These are phyloP conservation scores for Opisthograptis luteolata DNA, from an alignment of 2,888 invertebrate species.

Conservation along the genomic window DNA sequence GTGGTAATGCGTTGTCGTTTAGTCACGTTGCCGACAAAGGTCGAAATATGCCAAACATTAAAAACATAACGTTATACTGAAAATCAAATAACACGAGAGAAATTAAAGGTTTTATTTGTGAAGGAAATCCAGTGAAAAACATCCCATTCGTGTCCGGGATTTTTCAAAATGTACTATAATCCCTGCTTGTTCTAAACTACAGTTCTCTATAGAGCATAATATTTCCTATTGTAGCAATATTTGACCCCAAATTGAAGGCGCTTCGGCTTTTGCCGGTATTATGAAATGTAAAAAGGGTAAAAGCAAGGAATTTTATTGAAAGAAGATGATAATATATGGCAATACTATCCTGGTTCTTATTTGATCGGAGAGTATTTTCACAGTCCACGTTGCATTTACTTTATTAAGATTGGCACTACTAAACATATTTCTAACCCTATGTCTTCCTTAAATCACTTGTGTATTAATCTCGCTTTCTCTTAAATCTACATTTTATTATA, in stretches of 20 bases:
- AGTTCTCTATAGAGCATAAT: too few relatives aligned
- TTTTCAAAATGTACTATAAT: too few relatives aligned
- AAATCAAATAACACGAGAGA: too few relatives aligned
- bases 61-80: background rate
- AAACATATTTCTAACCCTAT: slow-evolving; percentile 5
- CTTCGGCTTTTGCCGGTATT: slow-evolving; percentile 9
- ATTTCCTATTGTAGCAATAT: background rate
- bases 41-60: background rate
- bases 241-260: background rate
- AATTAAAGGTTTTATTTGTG: too few relatives aligned
- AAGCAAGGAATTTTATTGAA: background rate
- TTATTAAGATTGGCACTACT: slow-evolving; percentile 6
- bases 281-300: background rate
- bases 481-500: slow-evolving; percentile 26
- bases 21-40: slow-evolving; percentile 7
- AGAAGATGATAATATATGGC: background rate
- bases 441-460: slow-evolving; percentile 19
- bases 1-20: slow-evolving; percentile 21
- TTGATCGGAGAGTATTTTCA: background rate
- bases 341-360: background rate
- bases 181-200: too few relatives aligned
- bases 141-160: too few relatives aligned
- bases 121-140: too few relatives aligned
- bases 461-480: slow-evolving; percentile 17
- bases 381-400: background rate